A percentile compares a stretch with the other conserved stretches of the same genome.
These are phyloP conservation scores for Solenodon paradoxus DNA, from an alignment of 2,113 vertebrate genomes.

Conservation along the genomic window DNA sequence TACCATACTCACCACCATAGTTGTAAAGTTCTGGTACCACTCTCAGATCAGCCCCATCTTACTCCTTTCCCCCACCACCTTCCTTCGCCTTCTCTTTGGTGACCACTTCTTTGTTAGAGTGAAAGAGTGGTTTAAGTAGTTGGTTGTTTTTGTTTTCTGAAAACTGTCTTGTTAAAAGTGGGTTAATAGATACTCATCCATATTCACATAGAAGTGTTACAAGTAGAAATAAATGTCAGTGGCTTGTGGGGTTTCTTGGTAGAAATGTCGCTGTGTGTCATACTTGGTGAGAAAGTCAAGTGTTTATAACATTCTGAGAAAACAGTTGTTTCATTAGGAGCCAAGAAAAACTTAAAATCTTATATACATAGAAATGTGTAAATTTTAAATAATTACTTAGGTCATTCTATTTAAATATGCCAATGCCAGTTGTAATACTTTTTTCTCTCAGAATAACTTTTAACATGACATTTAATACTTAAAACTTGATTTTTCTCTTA, in stretches of 20 bases:
- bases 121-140: no score
- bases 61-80: no score
- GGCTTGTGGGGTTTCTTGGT: not conserved
- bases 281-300: not conserved
- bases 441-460: not conserved
- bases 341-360: not conserved
- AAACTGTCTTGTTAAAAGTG: constrained; percentile 21
- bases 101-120: no score
- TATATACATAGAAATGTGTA: not conserved
- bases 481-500: not conserved
- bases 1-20: no score
- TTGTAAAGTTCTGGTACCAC: no score
- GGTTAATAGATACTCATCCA: not conserved
- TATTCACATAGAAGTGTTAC: not conserved
- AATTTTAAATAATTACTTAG: constrained; percentile 24
- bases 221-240: constrained; percentile 26
- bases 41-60: no score
- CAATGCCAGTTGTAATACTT: not conserved
- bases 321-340: constrained; percentile 1
- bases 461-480: not conserved
- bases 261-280: not conserved
- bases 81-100: no score
- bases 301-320: not conserved
- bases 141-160: not conserved
- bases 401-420: constrained; percentile 12